These are phyloP conservation scores for Erythrocercus mccallii DNA, from an alignment of 2,113 vertebrate species.

Conservation along the genomic window DNA sequence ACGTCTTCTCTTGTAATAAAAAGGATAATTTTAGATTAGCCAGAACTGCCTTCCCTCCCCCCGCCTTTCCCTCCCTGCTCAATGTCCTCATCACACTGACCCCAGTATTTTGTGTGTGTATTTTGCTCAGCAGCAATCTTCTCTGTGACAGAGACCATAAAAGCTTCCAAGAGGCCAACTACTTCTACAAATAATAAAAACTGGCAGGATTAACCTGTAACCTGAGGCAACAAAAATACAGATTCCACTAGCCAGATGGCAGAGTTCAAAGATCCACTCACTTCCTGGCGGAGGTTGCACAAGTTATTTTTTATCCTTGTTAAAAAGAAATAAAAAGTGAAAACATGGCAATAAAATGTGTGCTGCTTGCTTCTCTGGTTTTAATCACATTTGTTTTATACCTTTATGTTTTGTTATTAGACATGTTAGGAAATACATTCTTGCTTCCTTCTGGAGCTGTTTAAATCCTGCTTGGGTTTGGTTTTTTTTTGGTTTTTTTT, in stretches of 20 bases:
- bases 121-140: constrained; percentile 26
- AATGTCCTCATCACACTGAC: neutral
- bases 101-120: neutral
- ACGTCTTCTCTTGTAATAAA: constrained; percentile 24
- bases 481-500: neutral
- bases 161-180: constrained; percentile 19
- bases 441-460: neutral
- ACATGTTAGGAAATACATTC: neutral
- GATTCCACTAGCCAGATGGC: constrained; percentile 67
- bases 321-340: constrained; percentile 71
- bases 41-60: neutral
- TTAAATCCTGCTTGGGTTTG: neutral
- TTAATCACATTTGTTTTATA: constrained; percentile 54
- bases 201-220: constrained; percentile 69
- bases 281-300: constrained; percentile 58
- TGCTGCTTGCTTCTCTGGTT: constrained; percentile 61
- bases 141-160: constrained; percentile 37
- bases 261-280: constrained; percentile 68
- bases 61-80: neutral
- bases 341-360: constrained; percentile 57
- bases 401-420: constrained; percentile 30
- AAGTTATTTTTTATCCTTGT: constrained; percentile 72
- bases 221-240: constrained; percentile 51
- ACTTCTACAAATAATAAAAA: constrained; percentile 61
- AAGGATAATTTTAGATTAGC: constrained; percentile 61